Conservation (phyloP, 2,797 vertebrate genomes). For the Neostethus bicornis region DNA sequence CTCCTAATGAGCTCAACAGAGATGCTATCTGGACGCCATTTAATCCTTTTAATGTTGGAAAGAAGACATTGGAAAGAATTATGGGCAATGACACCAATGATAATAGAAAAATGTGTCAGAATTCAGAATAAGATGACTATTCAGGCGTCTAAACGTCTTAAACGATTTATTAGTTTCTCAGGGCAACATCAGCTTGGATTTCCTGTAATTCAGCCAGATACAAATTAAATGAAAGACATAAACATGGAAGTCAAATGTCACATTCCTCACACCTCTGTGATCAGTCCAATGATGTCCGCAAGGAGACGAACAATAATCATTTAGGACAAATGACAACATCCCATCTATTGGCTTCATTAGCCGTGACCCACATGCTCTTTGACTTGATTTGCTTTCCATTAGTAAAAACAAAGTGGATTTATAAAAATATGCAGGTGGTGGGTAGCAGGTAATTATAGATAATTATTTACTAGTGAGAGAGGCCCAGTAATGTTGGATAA, state of each 20-base stretch:
- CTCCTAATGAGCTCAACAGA: conserved; percentile 35
- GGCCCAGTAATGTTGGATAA: conserved; percentile 14
- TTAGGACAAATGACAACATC: conserved; percentile 18
- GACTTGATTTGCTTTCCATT: conserved; percentile 26
- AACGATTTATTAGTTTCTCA: background rate
- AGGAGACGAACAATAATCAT: conserved; percentile 29
- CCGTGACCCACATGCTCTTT: conserved; percentile 7
- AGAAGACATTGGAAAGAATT: conserved; percentile 27
- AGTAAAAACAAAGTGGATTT: conserved; percentile 7
- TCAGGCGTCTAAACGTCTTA: background rate
- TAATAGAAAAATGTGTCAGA: too few species aligned
- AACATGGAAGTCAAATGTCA: conserved; percentile 22
- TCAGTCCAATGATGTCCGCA: conserved; percentile 11
- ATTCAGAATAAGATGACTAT: background rate
- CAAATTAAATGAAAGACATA: conserved; percentile 6
- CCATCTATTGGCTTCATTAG: conserved; percentile 22
- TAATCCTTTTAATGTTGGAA: conserved; percentile 31
- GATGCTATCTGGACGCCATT: conserved; percentile 40
- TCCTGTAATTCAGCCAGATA: background rate
- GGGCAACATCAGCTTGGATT: background rate
- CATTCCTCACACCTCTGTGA: conserved; percentile 15
- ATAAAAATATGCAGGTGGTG: conserved; percentile 12
- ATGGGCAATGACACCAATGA: too few species aligned
- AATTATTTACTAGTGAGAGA: conserved; percentile 14
- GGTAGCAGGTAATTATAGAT: conserved; percentile 15